Percentiles rank a stretch among this genome's conserved stretches.
Conservation (phyloP, 2,888 invertebrate genomes). For the Agelastica alni region DNA sequence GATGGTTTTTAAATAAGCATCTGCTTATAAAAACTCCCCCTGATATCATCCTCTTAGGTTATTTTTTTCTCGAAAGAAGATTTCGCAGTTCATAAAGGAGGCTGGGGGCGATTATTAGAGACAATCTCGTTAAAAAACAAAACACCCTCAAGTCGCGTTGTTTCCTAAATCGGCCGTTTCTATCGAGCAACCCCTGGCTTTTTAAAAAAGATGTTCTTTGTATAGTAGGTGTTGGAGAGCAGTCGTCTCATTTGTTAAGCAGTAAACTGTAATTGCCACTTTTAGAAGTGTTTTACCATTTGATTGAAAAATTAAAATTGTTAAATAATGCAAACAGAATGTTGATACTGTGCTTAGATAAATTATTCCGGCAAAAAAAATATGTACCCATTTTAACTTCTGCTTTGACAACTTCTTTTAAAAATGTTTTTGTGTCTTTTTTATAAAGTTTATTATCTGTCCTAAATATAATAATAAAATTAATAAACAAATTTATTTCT, state of each 20-base stretch:
- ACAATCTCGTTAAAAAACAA: conserved; percentile 56
- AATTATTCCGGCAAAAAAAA: no score
- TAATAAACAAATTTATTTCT: no score
- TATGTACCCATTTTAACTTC: no score
- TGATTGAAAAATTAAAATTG: no score
- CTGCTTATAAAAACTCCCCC: conserved; percentile 2
- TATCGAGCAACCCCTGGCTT: conserved; percentile 39
- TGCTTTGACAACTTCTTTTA: no score
- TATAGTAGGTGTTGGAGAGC: conserved; percentile 49
- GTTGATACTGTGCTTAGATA: no score
- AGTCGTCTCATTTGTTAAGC: conserved; percentile 6
- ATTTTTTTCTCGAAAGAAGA: conserved; percentile 15
- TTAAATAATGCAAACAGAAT: no score
- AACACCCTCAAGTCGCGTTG: conserved; percentile 55
- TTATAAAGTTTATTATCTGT: no score
- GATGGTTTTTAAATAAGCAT: conserved; percentile 2
- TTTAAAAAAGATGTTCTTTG: conserved; percentile 47
- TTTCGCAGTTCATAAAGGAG: conserved; percentile 46
- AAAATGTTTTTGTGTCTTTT: no score
- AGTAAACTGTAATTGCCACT: no score
- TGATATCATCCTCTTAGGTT: conserved; percentile 3
- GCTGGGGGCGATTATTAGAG: conserved; percentile 48
- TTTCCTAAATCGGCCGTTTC: conserved; percentile 51
- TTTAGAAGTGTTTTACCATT: no score
- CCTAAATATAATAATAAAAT: no score